Evolutionary conservation across 2,797 vertebrate species (phyloP), one percentile per base, ranked within the genome.

Genomic region (Scolopax bukidnonensis): DNA sequence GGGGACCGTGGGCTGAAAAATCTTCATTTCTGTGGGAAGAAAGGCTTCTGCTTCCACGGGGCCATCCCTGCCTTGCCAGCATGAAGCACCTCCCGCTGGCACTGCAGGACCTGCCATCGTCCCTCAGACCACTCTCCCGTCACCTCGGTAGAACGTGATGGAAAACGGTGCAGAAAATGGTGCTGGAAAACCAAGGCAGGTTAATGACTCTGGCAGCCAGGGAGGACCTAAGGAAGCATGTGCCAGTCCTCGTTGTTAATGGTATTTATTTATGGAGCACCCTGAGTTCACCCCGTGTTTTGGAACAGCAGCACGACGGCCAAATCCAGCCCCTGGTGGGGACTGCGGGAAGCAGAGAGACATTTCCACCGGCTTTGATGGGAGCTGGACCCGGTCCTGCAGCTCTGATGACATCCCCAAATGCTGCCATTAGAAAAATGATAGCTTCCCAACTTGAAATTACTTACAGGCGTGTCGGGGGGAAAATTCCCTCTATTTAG

Each of bases 61-160:
- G 21, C n/a, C 10, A 0, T 5, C 79, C 54, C 3, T 0, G 3
- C n/a, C 78, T 41, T 5, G 38, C 11, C 68, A 30, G 40, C 30
- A 38, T 0, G 0, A 17, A 59, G 40, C 51, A 6, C 20, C 1
- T 1, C 5, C 2, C 1, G 6, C 6, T 16, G 7, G 64, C 36
- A 1, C 76, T 1, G 12, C 17, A 0, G 78, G 90, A 53, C 33
- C 10, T 0, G 8, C 2, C 2, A 11, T 4, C 10, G 3, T 27
- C 79, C 25, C 54, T 48, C 5, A 0, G 16, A 10, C 6, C 16
- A 2, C 23, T 40, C 4, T 1, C 16, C 4, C 0, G 0, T 17
- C 20, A 1, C 51, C 87, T 40, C 1, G 4, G 28, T 30, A 53
- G 51, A 53, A 53, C 28, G 6, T 53, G 51, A 28, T 32, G 51